Conservation (phyloP, 2,113 vertebrate species). For the human region DNA sequence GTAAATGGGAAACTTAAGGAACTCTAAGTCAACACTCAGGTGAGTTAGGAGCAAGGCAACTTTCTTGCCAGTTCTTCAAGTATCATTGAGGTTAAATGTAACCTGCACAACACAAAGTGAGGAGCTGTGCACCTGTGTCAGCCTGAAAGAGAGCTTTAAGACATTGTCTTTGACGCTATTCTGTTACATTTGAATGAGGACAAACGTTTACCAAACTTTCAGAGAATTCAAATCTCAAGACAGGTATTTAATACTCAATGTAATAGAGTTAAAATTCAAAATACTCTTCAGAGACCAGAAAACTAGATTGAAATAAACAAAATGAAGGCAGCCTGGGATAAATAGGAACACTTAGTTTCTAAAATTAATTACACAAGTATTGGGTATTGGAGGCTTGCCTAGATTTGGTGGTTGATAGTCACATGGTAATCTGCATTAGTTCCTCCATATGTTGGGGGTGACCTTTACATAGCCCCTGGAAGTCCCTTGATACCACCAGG, state of each 20-base stretch:
- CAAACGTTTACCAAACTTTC: background rate
- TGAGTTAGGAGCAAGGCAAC: background rate
- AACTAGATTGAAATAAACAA: slow-evolving; percentile 20
- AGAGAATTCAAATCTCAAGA: slow-evolving; percentile 18
- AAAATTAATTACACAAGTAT: slow-evolving; percentile 37
- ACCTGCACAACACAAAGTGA: background rate
- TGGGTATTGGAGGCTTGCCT: background rate
- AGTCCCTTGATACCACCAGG: background rate
- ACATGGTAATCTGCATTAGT: background rate
- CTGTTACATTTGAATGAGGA: background rate
- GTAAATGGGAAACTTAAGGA: background rate
- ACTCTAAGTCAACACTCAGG: background rate
- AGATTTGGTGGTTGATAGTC: background rate
- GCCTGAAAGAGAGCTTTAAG: background rate
- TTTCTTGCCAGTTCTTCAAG: background rate
- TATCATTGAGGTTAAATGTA: background rate
- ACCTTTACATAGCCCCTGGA: background rate
- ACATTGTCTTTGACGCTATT: background rate
- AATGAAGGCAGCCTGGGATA: slow-evolving; percentile 2
- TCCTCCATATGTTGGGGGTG: background rate
- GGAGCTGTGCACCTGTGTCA: background rate
- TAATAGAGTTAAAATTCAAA: slow-evolving; percentile 18
- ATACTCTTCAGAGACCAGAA: background rate
- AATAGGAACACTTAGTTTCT: background rate
- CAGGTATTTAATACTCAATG: background rate